Base-by-base conservation (phyloP, 2,797 vertebrate genomes). In the Botia kubotai region DNA sequence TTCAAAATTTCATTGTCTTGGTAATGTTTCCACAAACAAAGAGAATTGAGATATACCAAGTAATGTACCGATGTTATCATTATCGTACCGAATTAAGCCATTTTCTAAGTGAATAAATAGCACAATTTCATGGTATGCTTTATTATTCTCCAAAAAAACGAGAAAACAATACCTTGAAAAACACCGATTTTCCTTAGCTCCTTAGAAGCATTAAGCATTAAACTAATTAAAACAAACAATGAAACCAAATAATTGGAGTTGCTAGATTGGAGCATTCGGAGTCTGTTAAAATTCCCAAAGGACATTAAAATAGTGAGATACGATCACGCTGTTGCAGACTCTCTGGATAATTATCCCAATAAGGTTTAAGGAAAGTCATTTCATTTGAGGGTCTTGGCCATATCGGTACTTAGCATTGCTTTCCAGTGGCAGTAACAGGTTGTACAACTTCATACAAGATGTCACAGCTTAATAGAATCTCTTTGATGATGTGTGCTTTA, bases 401-500 rank as follows among this genome's bases (percentile, higher is more conserved):
- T 83, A 82, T 89, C 83, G 84, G 67, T 83, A 82, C 80, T 75
- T 76, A 55, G 82, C 19, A 19, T 87, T 89, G 89, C 85, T 85
- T 79, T 90, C 81, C 81, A 84, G 87, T 87, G 89, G 86, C 78
- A 26, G 86, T 91, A 89, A 92, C 89, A 86, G 88, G 86, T 85
- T 84, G 83, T 87, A 89, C 90, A 89, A 91, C 89, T 92, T 92
- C 86, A 83, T 88, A 91, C 87, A 91, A 89, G 87, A 91, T 91
- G 90, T 91, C 89, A 84, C 82, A 84, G 89, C 90, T 89, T 93
- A 92, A 91, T 91, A 85, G 87, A 92, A 91, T 90, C 87, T 77
- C 72, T 90, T 90, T 91, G 89, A 92, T 94, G 88, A 90, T 89
- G 89, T 92, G 89, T 91, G 91, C 87, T 87, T 90, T 92, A 92